Percentiles rank a stretch among this genome's conserved stretches.
Evolutionary conservation across 2,888 invertebrate species (phyloP).

Genomic region (Drosophila macrothrix): DNA sequence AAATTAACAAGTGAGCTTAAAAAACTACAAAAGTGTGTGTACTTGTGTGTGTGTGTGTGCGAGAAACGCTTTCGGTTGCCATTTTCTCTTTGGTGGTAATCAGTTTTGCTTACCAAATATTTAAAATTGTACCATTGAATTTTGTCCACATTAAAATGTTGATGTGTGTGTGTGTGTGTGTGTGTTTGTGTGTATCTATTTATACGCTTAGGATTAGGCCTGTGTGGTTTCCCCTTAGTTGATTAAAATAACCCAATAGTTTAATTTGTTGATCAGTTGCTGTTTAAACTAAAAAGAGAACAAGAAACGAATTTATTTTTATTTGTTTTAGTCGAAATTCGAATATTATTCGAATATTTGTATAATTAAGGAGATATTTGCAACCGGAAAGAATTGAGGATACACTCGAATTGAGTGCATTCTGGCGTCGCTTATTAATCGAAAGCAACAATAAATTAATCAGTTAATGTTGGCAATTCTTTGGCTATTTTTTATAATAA

Average conservation of each 20-base stretch:
- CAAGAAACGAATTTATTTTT: background rate
- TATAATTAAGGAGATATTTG: background rate
- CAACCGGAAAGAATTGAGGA: too few species aligned
- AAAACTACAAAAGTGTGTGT: constrained; percentile 28
- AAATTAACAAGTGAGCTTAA: constrained; percentile 37
- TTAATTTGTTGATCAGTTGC: constrained; percentile 49
- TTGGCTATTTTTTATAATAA: background rate
- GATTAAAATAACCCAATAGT: constrained; percentile 38
- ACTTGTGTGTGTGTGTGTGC: background rate
- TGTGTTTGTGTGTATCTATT: constrained; percentile 6
- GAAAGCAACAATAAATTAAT: too few species aligned
- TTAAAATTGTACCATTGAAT: constrained; percentile 1
- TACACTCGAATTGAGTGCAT: too few species aligned
- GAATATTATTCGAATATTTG: background rate
- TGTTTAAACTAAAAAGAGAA: constrained; percentile 57
- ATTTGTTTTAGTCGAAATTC: background rate
- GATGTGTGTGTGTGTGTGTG: constrained; percentile 4
- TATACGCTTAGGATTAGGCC: constrained; percentile 52
- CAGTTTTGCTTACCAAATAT: constrained; percentile 5
- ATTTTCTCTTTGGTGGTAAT: constrained; percentile 16
- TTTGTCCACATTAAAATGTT: constrained; percentile 20
- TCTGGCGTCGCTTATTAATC: too few species aligned
- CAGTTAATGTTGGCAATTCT: background rate
- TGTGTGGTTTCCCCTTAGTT: constrained; percentile 49
- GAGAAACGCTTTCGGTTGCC: constrained; percentile 1